Conservation (phyloP, 1,140 invertebrate species). For the Drosophila nigrodunni region DNA sequence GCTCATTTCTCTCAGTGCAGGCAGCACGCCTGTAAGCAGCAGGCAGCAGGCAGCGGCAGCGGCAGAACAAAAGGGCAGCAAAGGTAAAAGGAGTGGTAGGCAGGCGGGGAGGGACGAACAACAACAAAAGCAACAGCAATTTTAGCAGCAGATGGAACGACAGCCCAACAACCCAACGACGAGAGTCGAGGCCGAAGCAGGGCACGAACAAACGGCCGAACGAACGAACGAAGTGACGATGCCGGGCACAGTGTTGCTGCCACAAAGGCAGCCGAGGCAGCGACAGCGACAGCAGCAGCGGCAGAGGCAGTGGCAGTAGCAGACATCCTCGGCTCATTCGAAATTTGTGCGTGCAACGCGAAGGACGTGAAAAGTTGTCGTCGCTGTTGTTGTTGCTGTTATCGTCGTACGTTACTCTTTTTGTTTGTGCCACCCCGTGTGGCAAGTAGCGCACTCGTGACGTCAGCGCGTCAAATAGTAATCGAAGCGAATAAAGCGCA, state of each 20-base stretch:
- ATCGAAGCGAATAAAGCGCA: not conserved
- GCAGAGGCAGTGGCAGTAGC: not conserved
- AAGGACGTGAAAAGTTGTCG: constrained; percentile 69
- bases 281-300: constrained; percentile 10
- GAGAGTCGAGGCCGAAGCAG: not conserved
- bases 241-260: constrained; percentile 3
- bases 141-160: constrained; percentile 41
- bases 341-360: constrained; percentile 78
- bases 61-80: constrained; percentile 38
- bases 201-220: not conserved
- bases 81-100: constrained; percentile 41
- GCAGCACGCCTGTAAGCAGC: constrained; percentile 5
- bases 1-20: constrained; percentile 31
- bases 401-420: constrained; percentile 2
- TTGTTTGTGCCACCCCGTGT: constrained; percentile 25
- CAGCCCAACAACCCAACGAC: not conserved
- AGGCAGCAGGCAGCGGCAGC: constrained; percentile 19
- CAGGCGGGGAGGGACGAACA: constrained; percentile 17
- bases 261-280: constrained; percentile 17
- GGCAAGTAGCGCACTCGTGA: constrained; percentile 32
- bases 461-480: constrained; percentile 26
- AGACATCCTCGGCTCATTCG: constrained; percentile 60
- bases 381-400: constrained; percentile 24
- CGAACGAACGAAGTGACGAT: not conserved
- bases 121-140: constrained; percentile 10